Base-by-base conservation (phyloP, 2,113 vertebrate genomes). In the Myotis brandtii region DNA sequence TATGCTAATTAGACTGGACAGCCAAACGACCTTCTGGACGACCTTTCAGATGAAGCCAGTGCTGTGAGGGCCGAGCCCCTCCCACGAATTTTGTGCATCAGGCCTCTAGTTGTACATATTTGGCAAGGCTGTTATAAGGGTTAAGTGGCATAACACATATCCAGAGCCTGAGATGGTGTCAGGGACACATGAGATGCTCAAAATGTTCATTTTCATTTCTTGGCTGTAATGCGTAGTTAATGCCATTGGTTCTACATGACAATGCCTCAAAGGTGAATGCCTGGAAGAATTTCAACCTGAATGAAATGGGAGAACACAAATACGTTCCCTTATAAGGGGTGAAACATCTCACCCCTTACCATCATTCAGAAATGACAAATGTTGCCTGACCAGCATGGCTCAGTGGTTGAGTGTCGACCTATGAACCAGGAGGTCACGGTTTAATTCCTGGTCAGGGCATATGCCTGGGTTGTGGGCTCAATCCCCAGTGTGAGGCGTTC, bases 341-440 rank as follows among this genome's bases (percentile, higher is more conserved):
- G 94, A 95, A 96, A 85, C n/a, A 90, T 92, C 70, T 95, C 17
- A 67, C 13, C 85, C 66, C 13, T 95, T 72, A 50, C 72, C 73
- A 62, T 94, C 85, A 91, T 59, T 91, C 72, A 69, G 85, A 95
- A 93, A 85, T 85, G 84, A 95, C 93, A 95, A 88, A 96, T 95
- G 64, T 70, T 5, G 0, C 56, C 56, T 59, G 56, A 59, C 56
- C 56, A 11, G 56, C 56, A 25, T 59, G 56, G 25, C 23, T 59
- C 56, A 59, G 56, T 9, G 25, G 23, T 59, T 59, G 56, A 59
- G 56, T 59, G 56, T 59, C 21, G 23, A 59, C 56, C 56, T 25
- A 59, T 59, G 23, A 59, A 59, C 56, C 56, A 59, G 23, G 56
- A 59, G 23, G 56, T 25, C 56, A 59, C 10, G 23, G 23, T 59